Evolutionary conservation across 2,113 vertebrate genomes (phyloP).

Genomic region (Greenwoodochromis staneri): DNA sequence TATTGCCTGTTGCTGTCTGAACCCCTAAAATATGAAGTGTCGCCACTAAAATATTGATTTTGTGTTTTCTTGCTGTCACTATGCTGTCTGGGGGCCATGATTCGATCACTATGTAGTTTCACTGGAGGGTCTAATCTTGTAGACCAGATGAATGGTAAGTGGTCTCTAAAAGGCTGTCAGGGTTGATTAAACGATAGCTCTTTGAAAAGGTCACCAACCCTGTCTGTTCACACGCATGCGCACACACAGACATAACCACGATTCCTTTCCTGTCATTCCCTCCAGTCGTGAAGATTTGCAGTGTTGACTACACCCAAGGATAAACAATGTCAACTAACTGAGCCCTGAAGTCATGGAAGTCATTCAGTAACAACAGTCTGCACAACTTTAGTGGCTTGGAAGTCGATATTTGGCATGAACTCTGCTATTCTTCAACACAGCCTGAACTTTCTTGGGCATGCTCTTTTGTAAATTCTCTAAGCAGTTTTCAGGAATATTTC

Average conservation of each 20-base stretch:
- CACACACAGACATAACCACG: neutral
- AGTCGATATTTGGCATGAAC: neutral
- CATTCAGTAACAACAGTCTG: neutral
- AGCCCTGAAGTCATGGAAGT: neutral
- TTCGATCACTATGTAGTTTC: constrained; percentile 56
- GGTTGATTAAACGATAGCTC: constrained; percentile 53
- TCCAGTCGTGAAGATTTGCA: neutral
- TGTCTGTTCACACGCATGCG: neutral
- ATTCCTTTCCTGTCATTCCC: neutral
- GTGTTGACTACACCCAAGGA: neutral
- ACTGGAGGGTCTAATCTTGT: constrained; percentile 38
- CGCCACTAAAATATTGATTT: constrained; percentile 55
- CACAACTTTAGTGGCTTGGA: neutral
- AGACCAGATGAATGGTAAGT: constrained; percentile 62
- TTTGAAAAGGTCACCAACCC: constrained; percentile 63
- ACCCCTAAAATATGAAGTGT: constrained; percentile 44
- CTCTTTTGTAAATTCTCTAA: neutral
- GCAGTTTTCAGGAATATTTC: neutral
- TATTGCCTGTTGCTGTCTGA: neutral
- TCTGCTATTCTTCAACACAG: neutral
- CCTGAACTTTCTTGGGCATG: neutral
- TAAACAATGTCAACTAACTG: neutral
- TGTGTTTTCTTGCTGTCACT: constrained; percentile 32
- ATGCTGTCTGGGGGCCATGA: constrained; percentile 35
- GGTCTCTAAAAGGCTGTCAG: constrained; percentile 69